Percentiles rank a stretch among this genome's conserved stretches.
Conservation (phyloP, 2,888 invertebrate species). For the Pherbina coryleti region DNA sequence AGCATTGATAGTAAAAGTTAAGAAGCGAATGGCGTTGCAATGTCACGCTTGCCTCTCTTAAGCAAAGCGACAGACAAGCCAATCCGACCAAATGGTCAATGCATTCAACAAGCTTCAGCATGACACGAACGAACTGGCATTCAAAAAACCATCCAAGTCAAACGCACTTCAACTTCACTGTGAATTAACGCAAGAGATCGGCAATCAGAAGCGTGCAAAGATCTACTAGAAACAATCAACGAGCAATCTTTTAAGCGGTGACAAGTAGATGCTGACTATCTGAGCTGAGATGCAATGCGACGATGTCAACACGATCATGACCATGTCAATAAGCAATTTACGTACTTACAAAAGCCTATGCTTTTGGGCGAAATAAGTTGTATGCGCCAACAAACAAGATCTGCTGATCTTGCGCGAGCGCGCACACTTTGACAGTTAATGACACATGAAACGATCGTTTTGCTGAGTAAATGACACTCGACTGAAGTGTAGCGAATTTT, state of each 20-base stretch:
- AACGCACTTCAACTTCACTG: background rate
- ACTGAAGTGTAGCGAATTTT: conserved; percentile 48
- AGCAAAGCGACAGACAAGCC: no score
- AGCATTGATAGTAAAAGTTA: background rate
- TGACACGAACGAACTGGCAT: background rate
- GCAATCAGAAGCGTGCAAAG: conserved; percentile 20
- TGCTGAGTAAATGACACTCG: conserved; percentile 45
- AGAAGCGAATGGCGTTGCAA: background rate
- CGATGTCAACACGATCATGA: conserved; percentile 43
- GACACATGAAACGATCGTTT: conserved; percentile 48
- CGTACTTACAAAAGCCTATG: background rate
- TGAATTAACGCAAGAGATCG: conserved; percentile 4
- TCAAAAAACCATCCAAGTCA: background rate
- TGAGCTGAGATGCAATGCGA: background rate
- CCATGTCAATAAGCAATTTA: conserved; percentile 42
- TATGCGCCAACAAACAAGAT: conserved; percentile 8
- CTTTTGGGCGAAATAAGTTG: conserved; percentile 16
- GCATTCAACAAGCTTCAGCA: no score
- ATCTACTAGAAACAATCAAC: background rate
- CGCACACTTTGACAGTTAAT: conserved; percentile 46
- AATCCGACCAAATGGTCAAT: no score
- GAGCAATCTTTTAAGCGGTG: background rate
- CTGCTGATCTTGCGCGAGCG: background rate
- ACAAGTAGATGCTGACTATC: background rate
- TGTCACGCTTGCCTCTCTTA: background rate